These are phyloP conservation scores for Eleginops maclovinus DNA, from an alignment of 2,113 vertebrate genomes.

Conservation along the genomic window DNA sequence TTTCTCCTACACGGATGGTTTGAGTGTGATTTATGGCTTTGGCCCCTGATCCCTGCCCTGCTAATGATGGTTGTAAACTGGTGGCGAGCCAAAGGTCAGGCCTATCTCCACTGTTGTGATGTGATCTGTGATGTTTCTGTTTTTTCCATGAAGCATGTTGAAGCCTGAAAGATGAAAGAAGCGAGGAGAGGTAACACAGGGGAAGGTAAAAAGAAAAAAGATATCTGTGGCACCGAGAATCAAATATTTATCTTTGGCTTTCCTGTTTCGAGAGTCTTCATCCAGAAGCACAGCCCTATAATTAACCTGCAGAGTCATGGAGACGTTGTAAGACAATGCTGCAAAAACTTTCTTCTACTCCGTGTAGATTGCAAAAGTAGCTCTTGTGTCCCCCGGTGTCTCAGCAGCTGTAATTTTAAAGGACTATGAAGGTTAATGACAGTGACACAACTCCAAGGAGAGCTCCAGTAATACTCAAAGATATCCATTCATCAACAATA, in stretches of 20 bases:
- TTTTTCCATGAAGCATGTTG: conserved; percentile 20
- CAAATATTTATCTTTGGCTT: conserved; percentile 36
- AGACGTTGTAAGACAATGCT: conserved; percentile 25
- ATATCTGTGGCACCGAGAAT: neutral
- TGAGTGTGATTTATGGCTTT: conserved; percentile 74
- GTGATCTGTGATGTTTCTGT: conserved; percentile 45
- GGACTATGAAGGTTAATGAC: conserved; percentile 72
- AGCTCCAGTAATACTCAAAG: conserved; percentile 55
- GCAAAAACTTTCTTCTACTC: conserved; percentile 51
- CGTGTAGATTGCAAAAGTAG: conserved; percentile 13
- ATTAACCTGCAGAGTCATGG: conserved; percentile 57
- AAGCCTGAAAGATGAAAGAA: conserved; percentile 44
- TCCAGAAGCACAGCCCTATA: conserved; percentile 54
- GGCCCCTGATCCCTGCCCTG: conserved; percentile 69
- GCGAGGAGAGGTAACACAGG: neutral
- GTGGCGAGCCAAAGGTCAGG: conserved; percentile 62
- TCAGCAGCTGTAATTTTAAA: conserved; percentile 53
- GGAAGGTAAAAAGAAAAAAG: conserved; percentile 30
- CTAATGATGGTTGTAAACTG: conserved; percentile 79
- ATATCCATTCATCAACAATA: conserved; percentile 72
- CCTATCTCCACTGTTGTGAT: conserved; percentile 54
- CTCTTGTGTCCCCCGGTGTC: conserved; percentile 26
- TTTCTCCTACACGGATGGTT: conserved; percentile 64
- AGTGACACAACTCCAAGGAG: conserved; percentile 45
- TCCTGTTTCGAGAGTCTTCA: conserved; percentile 25